Conservation (phyloP, 2,113 vertebrate species). For the Oncorhynchus clarkii region DNA sequence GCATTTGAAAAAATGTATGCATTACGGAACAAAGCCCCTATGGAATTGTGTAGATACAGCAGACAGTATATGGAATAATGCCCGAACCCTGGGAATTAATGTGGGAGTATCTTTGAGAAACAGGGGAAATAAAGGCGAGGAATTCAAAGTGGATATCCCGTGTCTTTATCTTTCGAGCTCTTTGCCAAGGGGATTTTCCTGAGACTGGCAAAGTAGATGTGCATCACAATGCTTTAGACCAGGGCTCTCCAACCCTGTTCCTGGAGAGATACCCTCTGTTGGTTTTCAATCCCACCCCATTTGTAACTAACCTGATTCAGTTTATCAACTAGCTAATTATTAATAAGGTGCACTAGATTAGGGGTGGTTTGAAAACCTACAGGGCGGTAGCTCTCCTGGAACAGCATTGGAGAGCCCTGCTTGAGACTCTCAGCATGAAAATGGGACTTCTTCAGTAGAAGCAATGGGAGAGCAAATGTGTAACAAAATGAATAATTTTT, state of each 20-base stretch:
- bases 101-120: slow-evolving; percentile 33
- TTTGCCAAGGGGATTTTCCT: slow-evolving; percentile 55
- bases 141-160: slow-evolving; percentile 51
- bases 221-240: slow-evolving; percentile 49
- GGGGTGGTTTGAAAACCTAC: too few species aligned
- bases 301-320: too few species aligned
- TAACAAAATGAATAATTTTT: slow-evolving; percentile 53
- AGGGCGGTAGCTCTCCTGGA: too few species aligned
- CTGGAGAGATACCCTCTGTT: too few species aligned
- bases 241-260: too few species aligned
- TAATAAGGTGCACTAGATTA: too few species aligned
- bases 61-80: slow-evolving; percentile 42
- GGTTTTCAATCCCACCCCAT: too few species aligned
- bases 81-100: slow-evolving; percentile 24
- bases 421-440: slow-evolving; percentile 44
- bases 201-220: slow-evolving; percentile 39
- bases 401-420: too few species aligned
- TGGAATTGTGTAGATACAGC: slow-evolving; percentile 32
- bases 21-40: slow-evolving; percentile 32
- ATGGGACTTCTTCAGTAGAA: slow-evolving; percentile 53
- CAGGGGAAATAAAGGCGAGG: slow-evolving; percentile 27
- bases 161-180: slow-evolving; percentile 37
- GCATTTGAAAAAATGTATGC: slow-evolving; percentile 42
- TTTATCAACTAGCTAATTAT: too few species aligned
- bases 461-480: slow-evolving; percentile 37